Evolutionary conservation across 2,888 invertebrate genomes (phyloP), one percentile per base, ranked within the genome.

Genomic region (Griposia aprilina): DNA sequence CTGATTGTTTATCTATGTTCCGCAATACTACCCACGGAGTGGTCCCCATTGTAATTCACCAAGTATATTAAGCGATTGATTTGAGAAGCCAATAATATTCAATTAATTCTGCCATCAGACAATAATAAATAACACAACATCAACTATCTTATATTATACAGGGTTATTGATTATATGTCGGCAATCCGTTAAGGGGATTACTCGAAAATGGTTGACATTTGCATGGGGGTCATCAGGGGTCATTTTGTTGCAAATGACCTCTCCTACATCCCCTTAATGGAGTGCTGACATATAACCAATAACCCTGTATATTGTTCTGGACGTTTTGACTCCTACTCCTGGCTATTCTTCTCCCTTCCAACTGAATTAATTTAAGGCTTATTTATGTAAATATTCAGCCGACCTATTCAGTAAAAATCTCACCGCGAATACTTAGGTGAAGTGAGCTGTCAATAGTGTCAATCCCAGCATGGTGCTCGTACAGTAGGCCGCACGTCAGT

Each of bases 41-140:
- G 45, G 20, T 36, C 2, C 52, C 8, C 52, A 57, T 71, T 79
- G 57, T 57, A 15, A 26, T 70, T 11, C 11, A 57, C 7, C 26
- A 45, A 10, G 8, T 45, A 50, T 48, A 57, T 4, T 36, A 36
- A 11, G 26, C 15, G 7, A 68, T 78, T n/a, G 10, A 63, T 55
- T 30, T 48, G 5, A n/a, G 36, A 59, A 41, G 4, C 17, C 15
- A 50, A 41, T 76, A 50, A 48, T 48, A 20, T 26, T 67, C 48
- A 67, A 63, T 76, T 76, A 50, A 76, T 41, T 66, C 26, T 20
- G 13, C 17, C 50, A 30, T 76, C 59, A 60, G 74, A 36, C 8
- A 15, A 2, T 23, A 20, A 13, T 11, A 36, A 20, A 13, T 11
- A 36, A 59, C 20, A 48, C 30, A 20, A 67, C 30, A 57, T 67